Evolutionary conservation across 2,888 invertebrate species (phyloP).

Genomic region (Seladonia tumulorum): DNA sequence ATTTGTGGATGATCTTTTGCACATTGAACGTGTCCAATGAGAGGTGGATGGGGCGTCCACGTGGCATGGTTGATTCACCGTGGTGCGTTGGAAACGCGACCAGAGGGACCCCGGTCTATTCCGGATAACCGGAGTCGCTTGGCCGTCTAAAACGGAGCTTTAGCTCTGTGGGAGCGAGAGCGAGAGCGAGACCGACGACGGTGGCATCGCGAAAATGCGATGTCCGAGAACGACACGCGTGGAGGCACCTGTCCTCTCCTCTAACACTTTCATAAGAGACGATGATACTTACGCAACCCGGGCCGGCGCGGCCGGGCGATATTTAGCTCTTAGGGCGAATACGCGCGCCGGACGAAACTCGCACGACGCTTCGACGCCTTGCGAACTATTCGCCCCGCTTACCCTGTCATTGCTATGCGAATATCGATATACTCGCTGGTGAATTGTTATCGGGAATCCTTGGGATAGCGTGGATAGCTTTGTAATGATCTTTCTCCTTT

Average conservation of each 20-base stretch:
- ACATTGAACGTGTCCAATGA: not conserved
- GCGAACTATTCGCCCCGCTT: conserved; percentile 5
- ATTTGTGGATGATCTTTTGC: not conserved
- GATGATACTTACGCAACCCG: conserved; percentile 77
- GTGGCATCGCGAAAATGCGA: conserved; percentile 63
- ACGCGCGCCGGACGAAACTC: conserved; percentile 48
- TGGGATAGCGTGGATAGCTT: not conserved
- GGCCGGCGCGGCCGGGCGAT: conserved; percentile 71
- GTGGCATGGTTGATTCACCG: conserved; percentile 22
- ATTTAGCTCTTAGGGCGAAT: conserved; percentile 79
- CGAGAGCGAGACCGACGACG: not conserved
- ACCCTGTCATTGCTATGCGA: not conserved
- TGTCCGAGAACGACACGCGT: conserved; percentile 59
- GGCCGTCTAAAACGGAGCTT: conserved; percentile 50
- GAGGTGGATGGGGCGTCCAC: not conserved
- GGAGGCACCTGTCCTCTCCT: conserved; percentile 72
- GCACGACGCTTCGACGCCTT: conserved; percentile 6
- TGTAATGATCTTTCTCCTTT: not conserved
- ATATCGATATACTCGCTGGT: not conserved
- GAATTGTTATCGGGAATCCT: not conserved
- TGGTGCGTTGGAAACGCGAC: conserved; percentile 17
- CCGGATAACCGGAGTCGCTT: conserved; percentile 41
- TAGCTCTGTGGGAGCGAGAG: conserved; percentile 7
- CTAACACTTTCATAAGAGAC: conserved; percentile 70
- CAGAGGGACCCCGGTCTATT: conserved; percentile 14